phyloP scores from a whole-genome alignment of 2,113 vertebrate species.

The Tupaia tana region DNA sequence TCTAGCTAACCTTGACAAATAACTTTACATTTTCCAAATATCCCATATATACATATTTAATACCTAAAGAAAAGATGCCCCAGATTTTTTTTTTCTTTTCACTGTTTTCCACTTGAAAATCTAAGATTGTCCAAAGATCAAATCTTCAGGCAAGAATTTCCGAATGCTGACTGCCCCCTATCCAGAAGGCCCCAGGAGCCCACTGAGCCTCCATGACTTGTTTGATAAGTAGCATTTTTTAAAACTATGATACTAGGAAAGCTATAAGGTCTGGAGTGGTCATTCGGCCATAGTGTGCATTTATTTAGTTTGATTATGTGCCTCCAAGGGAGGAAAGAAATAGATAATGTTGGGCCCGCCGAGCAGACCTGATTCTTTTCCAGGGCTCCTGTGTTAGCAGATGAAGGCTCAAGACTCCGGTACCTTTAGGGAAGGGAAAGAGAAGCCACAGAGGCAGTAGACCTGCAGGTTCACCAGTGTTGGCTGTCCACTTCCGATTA shows the following conservation, averaged over 20 bases:
- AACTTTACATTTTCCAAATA: neutral
- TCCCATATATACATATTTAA: neutral
- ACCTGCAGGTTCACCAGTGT: too few relatives aligned
- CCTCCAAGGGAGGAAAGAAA: neutral
- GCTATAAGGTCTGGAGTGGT: too few relatives aligned
- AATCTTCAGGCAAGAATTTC: neutral
- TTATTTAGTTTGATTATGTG: neutral
- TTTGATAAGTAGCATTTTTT: neutral
- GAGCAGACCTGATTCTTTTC: neutral
- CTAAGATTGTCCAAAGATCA: neutral
- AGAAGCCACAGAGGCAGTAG: accelerated
- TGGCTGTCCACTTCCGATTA: neutral
- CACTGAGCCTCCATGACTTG: neutral
- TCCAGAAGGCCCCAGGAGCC: neutral
- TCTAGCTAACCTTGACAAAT: neutral
- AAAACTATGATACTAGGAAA: neutral
- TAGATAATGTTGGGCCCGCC: too few relatives aligned
- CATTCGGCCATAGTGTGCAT: too few relatives aligned
- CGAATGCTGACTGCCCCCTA: accelerated
- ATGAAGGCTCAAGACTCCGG: neutral
- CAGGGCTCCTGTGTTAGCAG: neutral
- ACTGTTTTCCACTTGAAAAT: neutral
- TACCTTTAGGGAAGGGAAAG: too few relatives aligned
- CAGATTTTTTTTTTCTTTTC: neutral
- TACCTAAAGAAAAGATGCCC: neutral